Conservation (phyloP, 2,113 vertebrate genomes). For the Mola mola region DNA sequence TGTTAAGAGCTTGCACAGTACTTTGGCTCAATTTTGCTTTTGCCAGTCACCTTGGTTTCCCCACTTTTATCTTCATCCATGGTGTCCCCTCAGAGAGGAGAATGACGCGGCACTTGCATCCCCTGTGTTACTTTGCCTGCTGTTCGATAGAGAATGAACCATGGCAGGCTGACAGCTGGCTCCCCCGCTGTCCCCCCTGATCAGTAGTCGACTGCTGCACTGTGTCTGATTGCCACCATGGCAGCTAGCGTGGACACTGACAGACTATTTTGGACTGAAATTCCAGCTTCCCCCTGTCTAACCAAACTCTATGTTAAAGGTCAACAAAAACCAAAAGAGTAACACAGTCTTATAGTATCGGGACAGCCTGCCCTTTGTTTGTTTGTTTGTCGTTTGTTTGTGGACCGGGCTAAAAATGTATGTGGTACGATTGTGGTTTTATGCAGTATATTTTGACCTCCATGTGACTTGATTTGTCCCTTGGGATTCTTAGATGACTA, state of each 20-base stretch:
- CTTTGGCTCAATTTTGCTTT: conserved; percentile 1
- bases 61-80: conserved; percentile 39
- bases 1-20: conserved; percentile 16
- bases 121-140: conserved; percentile 49
- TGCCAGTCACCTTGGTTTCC: conserved; percentile 42
- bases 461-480: conserved; percentile 1
- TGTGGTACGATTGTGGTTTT: not conserved
- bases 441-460: conserved; percentile 19
- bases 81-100: conserved; percentile 26
- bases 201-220: conserved; percentile 71
- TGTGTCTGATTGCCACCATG: conserved; percentile 55
- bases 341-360: conserved; percentile 17
- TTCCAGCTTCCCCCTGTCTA: conserved; percentile 64
- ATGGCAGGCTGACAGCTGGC: conserved; percentile 70
- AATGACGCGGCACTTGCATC: conserved; percentile 36
- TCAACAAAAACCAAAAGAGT: conserved; percentile 53
- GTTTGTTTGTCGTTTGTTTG: too few species aligned
- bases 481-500: too few species aligned
- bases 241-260: conserved; percentile 56
- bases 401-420: too few species aligned
- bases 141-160: conserved; percentile 42
- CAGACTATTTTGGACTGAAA: conserved; percentile 69
- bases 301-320: conserved; percentile 64
- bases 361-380: conserved; percentile 14
- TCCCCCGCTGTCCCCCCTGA: conserved; percentile 57